A percentile compares a stretch with the other conserved stretches of the same genome.
Conservation (phyloP, 2,797 vertebrate species). For the Anolis apletophallus region DNA sequence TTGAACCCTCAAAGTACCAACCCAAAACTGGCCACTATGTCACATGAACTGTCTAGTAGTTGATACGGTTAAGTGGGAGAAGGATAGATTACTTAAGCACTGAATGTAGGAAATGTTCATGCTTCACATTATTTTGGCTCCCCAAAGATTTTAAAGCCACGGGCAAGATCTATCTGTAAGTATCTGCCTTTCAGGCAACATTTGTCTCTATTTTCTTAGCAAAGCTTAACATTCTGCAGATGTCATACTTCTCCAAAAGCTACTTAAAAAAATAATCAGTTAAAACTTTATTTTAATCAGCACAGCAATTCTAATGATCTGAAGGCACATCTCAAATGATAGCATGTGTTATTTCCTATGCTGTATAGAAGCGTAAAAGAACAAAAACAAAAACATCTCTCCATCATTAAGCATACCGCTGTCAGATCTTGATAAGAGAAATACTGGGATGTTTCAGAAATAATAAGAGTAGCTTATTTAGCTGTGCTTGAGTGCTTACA, state of each 20-base stretch:
- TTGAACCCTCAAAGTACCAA: neutral
- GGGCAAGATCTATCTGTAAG: neutral
- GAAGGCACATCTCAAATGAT: constrained; percentile 38
- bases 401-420: constrained; percentile 30
- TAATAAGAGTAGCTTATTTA: constrained; percentile 50
- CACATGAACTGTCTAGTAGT: neutral
- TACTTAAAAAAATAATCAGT: neutral
- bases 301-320: constrained; percentile 28
- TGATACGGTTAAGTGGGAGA: neutral
- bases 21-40: neutral
- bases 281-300: constrained; percentile 44
- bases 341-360: constrained; percentile 39
- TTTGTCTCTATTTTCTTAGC: neutral
- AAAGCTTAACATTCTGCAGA: neutral
- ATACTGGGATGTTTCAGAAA: constrained; percentile 59
- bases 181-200: neutral
- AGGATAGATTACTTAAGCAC: neutral
- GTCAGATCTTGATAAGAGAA: constrained; percentile 58
- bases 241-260: constrained; percentile 29
- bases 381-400: too few species aligned
- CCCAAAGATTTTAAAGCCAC: neutral
- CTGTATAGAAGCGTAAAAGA: constrained; percentile 13
- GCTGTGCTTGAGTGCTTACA: constrained; percentile 19
- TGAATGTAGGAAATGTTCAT: neutral
- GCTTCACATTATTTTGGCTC: neutral